Evolutionary conservation across 2,797 vertebrate species (phyloP).

Genomic region (Phrynocephalus vlangalii): DNA sequence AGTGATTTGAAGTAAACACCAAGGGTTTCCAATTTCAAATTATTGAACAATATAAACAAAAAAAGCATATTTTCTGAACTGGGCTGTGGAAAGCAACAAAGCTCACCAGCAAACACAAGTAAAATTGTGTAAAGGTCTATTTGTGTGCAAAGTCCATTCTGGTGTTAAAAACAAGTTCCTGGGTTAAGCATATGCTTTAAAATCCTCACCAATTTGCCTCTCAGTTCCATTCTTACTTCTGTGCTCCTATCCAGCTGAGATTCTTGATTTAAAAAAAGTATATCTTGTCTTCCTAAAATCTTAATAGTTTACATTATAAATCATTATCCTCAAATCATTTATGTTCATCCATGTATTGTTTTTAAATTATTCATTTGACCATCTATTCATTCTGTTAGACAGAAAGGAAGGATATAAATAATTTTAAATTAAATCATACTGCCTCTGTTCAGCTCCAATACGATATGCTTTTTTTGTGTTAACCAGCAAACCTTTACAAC

Average conservation of each 20-base stretch:
- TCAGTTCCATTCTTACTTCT: not conserved
- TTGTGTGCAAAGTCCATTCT: too few relatives aligned
- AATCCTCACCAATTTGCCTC: not conserved
- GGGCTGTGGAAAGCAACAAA: too few relatives aligned
- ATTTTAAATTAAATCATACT: constrained; percentile 1
- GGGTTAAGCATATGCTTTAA: not conserved
- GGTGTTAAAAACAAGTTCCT: not conserved
- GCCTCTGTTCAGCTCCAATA: not conserved
- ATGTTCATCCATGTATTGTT: not conserved
- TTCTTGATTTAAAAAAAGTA: not conserved
- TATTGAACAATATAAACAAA: not conserved
- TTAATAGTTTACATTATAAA: not conserved
- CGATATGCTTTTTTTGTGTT: not conserved
- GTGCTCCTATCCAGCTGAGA: not conserved
- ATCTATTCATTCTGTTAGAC: not conserved
- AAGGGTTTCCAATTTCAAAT: not conserved
- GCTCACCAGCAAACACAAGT: too few relatives aligned
- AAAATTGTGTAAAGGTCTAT: too few relatives aligned
- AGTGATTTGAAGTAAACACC: not conserved
- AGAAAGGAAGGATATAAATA: not conserved
- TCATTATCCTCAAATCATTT: not conserved
- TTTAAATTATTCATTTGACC: not conserved
- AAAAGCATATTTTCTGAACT: too few relatives aligned
- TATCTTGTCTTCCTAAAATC: not conserved
- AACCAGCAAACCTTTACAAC: not conserved